phyloP scores from a whole-genome alignment of 2,888 invertebrate genomes.

The Heteromyza rotundicornis region DNA sequence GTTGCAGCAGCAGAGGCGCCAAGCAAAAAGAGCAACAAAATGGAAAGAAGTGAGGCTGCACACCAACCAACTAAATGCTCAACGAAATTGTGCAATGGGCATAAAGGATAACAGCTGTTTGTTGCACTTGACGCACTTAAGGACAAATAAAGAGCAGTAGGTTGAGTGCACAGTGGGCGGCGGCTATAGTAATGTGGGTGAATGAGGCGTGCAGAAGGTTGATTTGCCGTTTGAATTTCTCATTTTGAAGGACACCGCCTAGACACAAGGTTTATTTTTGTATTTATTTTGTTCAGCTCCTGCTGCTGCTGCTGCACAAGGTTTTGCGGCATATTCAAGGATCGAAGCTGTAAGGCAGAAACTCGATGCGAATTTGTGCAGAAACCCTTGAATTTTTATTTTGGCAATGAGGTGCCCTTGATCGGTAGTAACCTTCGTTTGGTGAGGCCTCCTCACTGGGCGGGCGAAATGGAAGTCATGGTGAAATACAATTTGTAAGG shows the following conservation, averaged over 20 bases:
- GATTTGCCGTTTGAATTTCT: background rate
- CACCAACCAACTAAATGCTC: background rate
- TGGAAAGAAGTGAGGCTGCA: no score
- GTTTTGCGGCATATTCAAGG: background rate
- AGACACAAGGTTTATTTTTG: conserved; percentile 13
- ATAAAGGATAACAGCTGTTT: conserved; percentile 34
- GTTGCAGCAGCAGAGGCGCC: conserved; percentile 31
- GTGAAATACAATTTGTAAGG: no score
- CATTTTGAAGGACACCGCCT: background rate
- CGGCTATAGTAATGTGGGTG: no score
- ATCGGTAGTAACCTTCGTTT: conserved; percentile 42
- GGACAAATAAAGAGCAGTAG: background rate
- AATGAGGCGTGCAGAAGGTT: background rate
- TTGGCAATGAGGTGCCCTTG: conserved; percentile 48
- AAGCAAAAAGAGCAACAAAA: no score
- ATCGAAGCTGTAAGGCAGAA: conserved; percentile 10
- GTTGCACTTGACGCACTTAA: background rate
- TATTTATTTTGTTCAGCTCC: background rate
- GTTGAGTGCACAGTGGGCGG: background rate
- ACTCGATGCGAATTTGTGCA: no score
- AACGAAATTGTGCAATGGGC: background rate
- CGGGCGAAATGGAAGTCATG: no score
- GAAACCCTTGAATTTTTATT: no score
- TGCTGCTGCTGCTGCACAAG: background rate
- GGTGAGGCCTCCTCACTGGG: no score